Evolutionary conservation across 2,888 invertebrate genomes (phyloP).

Genomic region (Oasisia sp.): DNA sequence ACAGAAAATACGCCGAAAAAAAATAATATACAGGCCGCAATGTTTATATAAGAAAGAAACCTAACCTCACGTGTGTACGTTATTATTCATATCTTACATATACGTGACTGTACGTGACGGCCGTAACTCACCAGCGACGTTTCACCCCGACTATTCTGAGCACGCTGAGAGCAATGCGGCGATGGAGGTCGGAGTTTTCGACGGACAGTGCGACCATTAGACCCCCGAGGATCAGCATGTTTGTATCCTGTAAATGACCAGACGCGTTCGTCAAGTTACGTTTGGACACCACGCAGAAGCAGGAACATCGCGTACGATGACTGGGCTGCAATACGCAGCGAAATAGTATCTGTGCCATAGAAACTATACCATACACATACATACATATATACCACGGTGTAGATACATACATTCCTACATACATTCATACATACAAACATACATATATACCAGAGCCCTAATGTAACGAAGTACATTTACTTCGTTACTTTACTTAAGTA

Average conservation of each 20-base stretch:
- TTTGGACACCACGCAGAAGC: not conserved
- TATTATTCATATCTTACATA: not conserved
- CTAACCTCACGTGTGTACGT: not conserved
- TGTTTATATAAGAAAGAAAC: not conserved
- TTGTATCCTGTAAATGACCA: conserved; percentile 32
- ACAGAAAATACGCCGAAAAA: no score
- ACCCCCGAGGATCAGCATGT: conserved; percentile 36
- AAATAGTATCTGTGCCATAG: not conserved
- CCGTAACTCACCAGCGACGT: conserved; percentile 49
- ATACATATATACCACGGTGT: not conserved
- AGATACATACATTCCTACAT: not conserved
- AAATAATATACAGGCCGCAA: no score
- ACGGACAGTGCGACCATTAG: conserved; percentile 40
- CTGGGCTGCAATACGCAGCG: not conserved
- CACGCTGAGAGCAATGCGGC: conserved; percentile 72
- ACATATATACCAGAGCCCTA: no score
- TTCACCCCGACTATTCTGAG: conserved; percentile 72
- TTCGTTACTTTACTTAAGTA: no score
- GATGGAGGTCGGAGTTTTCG: conserved; percentile 37
- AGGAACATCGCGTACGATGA: not conserved
- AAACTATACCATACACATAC: not conserved
- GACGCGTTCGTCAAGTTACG: not conserved
- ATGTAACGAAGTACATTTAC: no score
- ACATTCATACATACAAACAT: not conserved
- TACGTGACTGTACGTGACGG: not conserved